Percentiles rank a stretch among this genome's conserved stretches.
Evolutionary conservation across 2,888 invertebrate genomes (phyloP).

Genomic region (Rhingia rostrata): DNA sequence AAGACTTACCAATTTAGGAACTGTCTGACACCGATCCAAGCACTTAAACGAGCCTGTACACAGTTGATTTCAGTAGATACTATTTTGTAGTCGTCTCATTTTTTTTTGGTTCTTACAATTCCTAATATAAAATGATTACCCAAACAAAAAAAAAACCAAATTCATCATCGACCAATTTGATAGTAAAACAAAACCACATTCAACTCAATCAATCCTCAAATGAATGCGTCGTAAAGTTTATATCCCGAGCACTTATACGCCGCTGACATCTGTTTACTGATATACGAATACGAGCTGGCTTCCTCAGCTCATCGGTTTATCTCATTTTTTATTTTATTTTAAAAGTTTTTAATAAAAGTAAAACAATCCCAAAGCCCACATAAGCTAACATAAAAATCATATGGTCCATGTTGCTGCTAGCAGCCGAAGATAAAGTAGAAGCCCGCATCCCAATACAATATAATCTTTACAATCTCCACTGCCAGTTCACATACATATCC

Average conservation of each 20-base stretch:
- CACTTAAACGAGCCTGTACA: no score
- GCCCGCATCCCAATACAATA: conserved; percentile 55
- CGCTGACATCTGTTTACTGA: conserved; percentile 20
- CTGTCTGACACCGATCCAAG: no score
- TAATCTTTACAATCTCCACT: conserved; percentile 39
- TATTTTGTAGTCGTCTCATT: no score
- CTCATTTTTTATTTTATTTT: conserved; percentile 15
- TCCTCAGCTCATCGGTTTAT: conserved; percentile 35
- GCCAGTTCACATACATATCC: conserved; percentile 47
- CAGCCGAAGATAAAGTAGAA: conserved; percentile 40
- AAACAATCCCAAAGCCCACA: conserved; percentile 66
- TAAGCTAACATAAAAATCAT: conserved; percentile 72
- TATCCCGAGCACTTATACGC: conserved; percentile 1
- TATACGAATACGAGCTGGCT: background rate
- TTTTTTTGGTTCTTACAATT: no score
- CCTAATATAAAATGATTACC: no score
- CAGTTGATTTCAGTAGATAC: no score
- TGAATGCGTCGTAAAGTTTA: conserved; percentile 13
- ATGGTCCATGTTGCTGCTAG: conserved; percentile 53
- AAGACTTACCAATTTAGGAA: no score
- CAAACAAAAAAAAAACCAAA: no score
- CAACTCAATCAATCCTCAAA: conserved; percentile 14
- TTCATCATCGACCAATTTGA: background rate
- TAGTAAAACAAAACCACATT: conserved; percentile 18
- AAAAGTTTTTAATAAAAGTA: conserved; percentile 57